These are phyloP conservation scores for Nycticebus coucang DNA, from an alignment of 2,113 vertebrate species.

Conservation along the genomic window DNA sequence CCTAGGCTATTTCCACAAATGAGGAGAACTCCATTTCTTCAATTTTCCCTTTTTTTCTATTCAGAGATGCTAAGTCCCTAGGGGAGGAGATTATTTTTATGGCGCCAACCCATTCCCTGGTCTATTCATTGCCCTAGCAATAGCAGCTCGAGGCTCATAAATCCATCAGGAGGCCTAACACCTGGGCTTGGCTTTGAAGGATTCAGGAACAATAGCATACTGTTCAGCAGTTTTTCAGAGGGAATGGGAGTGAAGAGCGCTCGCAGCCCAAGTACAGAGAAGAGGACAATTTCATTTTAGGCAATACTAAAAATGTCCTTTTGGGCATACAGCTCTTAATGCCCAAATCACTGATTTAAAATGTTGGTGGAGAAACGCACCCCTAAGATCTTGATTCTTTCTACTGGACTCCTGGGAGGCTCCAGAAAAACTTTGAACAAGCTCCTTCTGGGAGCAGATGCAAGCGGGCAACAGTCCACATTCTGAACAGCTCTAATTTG, in stretches of 20 bases:
- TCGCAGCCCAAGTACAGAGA: background rate
- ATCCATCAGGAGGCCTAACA: background rate
- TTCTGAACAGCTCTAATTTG: background rate
- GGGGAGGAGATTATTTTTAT: accelerated
- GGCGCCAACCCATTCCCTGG: background rate
- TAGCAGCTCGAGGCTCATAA: background rate
- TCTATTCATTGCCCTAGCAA: background rate
- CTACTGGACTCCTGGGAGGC: background rate
- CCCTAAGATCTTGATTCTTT: background rate
- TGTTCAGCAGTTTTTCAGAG: background rate
- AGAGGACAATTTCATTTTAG: background rate
- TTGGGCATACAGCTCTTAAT: background rate
- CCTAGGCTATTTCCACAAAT: background rate
- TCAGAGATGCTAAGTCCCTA: background rate
- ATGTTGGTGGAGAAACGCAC: background rate
- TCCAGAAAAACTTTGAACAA: background rate
- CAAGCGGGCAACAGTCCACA: background rate
- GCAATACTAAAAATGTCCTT: background rate
- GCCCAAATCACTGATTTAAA: background rate
- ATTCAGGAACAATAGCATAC: background rate
- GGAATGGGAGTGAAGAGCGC: background rate
- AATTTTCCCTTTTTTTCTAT: background rate
- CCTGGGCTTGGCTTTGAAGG: background rate
- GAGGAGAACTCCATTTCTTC: background rate
- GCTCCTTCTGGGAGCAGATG: background rate